phyloP scores from a whole-genome alignment of 2,113 vertebrate genomes.

The Hippocampus barbouri region DNA sequence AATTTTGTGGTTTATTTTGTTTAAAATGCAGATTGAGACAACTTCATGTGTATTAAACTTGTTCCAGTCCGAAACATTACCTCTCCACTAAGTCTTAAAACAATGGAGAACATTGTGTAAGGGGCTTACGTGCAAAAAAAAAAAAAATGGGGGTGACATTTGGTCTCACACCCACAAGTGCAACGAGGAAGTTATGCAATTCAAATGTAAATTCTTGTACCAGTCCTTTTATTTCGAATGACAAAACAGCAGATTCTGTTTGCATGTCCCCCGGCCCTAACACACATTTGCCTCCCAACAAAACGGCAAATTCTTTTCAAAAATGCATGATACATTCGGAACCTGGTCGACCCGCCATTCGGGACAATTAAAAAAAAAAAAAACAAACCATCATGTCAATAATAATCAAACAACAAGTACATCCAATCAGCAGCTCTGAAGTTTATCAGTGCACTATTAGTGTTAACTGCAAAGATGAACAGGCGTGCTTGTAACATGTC shows the following conservation, averaged over 20 bases:
- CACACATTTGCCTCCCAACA: constrained; percentile 7
- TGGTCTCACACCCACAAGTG: background rate
- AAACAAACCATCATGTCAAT: constrained; percentile 54
- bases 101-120: too few relatives aligned
- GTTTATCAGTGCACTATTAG: constrained; percentile 47
- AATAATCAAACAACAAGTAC: constrained; percentile 70
- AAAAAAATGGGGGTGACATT: constrained; percentile 24
- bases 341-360: constrained; percentile 11
- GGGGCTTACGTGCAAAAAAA: background rate
- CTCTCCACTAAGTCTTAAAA: too few relatives aligned
- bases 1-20: too few relatives aligned
- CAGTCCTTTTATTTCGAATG: constrained; percentile 31
- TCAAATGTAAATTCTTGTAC: constrained; percentile 22
- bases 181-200: background rate
- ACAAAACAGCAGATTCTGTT: constrained; percentile 19
- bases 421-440: constrained; percentile 38
- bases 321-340: constrained; percentile 53
- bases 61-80: too few relatives aligned
- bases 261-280: background rate
- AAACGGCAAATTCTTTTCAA: constrained; percentile 1
- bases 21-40: too few relatives aligned
- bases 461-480: background rate
- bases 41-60: too few relatives aligned
- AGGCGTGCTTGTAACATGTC: background rate
- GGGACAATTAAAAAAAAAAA: background rate